A percentile compares a stretch with the other conserved stretches of the same genome.
These are phyloP conservation scores for Eupithecia centaureata DNA, from an alignment of 2,888 invertebrate species.

Conservation along the genomic window DNA sequence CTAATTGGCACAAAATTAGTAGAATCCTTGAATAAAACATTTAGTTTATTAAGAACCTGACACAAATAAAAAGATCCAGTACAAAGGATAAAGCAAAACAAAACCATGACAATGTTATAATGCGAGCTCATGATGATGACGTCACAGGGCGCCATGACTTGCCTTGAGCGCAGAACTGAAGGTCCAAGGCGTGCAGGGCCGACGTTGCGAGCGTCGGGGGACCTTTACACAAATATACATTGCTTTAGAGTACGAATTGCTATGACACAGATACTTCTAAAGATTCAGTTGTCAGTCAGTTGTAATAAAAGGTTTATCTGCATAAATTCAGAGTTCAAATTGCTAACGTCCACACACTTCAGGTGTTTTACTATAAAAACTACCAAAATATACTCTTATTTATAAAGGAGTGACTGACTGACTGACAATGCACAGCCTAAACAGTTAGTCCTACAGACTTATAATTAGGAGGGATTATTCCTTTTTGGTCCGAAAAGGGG, in stretches of 20 bases:
- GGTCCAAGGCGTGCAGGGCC: slow-evolving; percentile 79
- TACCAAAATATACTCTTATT: neutral
- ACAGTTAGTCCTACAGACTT: too few species aligned
- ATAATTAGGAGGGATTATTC: too few species aligned
- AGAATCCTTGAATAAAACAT: neutral
- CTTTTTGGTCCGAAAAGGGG: too few species aligned
- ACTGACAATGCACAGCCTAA: too few species aligned
- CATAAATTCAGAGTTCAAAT: neutral
- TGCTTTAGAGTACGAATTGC: slow-evolving; percentile 35
- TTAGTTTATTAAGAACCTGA: neutral
- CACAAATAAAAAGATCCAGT: neutral
- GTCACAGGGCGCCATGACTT: slow-evolving; percentile 57
- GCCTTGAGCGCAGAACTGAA: slow-evolving; percentile 81
- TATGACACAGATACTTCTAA: neutral
- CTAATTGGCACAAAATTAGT: neutral
- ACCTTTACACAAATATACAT: slow-evolving; percentile 65
- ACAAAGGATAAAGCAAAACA: slow-evolving; percentile 4
- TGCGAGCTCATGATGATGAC: slow-evolving; percentile 38
- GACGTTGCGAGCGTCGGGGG: slow-evolving; percentile 80
- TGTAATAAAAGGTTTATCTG: neutral
- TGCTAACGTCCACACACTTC: neutral
- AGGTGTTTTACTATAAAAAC: neutral
- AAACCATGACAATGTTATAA: slow-evolving; percentile 3
- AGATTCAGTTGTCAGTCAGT: neutral
- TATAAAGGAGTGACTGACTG: too few species aligned